Evolutionary conservation across 2,888 invertebrate species (phyloP).

Genomic region (Dasysyrphus albostriatus): DNA sequence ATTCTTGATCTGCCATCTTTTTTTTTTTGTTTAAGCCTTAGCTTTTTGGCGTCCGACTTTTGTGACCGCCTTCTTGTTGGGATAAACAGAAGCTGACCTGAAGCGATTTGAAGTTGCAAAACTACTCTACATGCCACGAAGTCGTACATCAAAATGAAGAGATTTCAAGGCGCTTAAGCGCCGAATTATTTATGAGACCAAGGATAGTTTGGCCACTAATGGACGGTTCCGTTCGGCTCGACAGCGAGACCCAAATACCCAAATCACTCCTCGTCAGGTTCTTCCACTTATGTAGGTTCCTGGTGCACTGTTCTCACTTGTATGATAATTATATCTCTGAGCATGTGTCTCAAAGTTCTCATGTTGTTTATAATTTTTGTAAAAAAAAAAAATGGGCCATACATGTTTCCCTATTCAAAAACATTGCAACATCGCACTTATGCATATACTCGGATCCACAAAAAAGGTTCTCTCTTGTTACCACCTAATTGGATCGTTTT

Average conservation of each 20-base stretch:
- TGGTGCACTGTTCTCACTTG: slow-evolving; percentile 45
- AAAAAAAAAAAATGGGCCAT: background rate
- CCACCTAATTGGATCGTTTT: slow-evolving; percentile 73
- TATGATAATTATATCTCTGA: slow-evolving; percentile 36
- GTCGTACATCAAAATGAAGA: slow-evolving; percentile 38
- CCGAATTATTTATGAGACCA: slow-evolving; percentile 70
- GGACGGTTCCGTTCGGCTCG: slow-evolving; percentile 1
- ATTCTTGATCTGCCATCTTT: slow-evolving; percentile 56
- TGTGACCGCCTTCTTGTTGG: background rate
- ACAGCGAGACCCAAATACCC: slow-evolving; percentile 46
- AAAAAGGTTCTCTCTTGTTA: slow-evolving; percentile 48
- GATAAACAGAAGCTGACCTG: slow-evolving; percentile 64
- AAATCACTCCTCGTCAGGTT: slow-evolving; percentile 43
- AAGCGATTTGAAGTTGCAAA: slow-evolving; percentile 40
- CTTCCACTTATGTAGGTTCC: background rate
- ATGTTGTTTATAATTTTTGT: background rate
- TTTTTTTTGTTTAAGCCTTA: slow-evolving; percentile 18
- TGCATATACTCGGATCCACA: background rate
- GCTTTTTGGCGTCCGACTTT: slow-evolving; percentile 24
- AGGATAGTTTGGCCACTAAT: slow-evolving; percentile 57
- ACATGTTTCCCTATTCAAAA: background rate
- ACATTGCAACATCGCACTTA: background rate
- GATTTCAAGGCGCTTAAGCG: slow-evolving; percentile 53
- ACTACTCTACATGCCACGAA: slow-evolving; percentile 24
- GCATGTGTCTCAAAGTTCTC: slow-evolving; percentile 18